Percentiles rank a stretch among this genome's conserved stretches.
phyloP scores from a whole-genome alignment of 1,140 invertebrate species.

The Vanessa atalanta region DNA sequence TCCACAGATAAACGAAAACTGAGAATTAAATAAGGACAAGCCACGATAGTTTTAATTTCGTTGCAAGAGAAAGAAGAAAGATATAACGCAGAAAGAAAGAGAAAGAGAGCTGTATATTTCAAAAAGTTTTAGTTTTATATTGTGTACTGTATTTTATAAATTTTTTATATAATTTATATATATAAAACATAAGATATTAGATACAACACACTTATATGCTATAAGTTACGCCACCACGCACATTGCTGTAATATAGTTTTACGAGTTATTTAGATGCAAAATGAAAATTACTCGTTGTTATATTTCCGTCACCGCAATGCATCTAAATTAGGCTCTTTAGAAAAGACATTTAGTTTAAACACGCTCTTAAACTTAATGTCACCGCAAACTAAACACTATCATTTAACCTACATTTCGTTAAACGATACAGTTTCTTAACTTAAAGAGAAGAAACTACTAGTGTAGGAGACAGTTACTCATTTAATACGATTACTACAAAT shows the following conservation, averaged over 20 bases:
- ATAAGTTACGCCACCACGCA: slow-evolving; percentile 54
- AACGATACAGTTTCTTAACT: slow-evolving; percentile 17
- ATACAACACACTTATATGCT: not conserved
- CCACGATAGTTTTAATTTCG: too few species aligned
- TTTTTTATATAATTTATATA: not conserved
- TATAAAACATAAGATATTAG: not conserved
- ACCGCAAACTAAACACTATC: slow-evolving; percentile 14
- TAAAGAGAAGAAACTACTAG: too few species aligned
- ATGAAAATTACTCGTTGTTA: slow-evolving; percentile 37
- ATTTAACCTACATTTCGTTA: slow-evolving; percentile 16
- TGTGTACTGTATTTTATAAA: too few species aligned
- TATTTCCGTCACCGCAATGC: slow-evolving; percentile 2
- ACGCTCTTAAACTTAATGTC: slow-evolving; percentile 6
- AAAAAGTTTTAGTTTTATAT: too few species aligned
- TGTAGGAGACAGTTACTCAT: too few species aligned
- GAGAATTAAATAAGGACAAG: too few species aligned
- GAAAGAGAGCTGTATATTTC: too few species aligned
- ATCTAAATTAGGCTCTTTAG: not conserved
- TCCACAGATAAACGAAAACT: too few species aligned
- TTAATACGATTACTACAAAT: too few species aligned
- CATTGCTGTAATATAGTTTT: slow-evolving; percentile 35
- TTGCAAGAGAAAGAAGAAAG: too few species aligned
- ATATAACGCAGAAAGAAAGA: too few species aligned
- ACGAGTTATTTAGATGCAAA: slow-evolving; percentile 10
- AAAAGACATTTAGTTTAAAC: not conserved